A percentile compares a stretch with the other conserved stretches of the same genome.
phyloP scores from a whole-genome alignment of 2,888 invertebrate species.

The Andrena haemorrhoa region DNA sequence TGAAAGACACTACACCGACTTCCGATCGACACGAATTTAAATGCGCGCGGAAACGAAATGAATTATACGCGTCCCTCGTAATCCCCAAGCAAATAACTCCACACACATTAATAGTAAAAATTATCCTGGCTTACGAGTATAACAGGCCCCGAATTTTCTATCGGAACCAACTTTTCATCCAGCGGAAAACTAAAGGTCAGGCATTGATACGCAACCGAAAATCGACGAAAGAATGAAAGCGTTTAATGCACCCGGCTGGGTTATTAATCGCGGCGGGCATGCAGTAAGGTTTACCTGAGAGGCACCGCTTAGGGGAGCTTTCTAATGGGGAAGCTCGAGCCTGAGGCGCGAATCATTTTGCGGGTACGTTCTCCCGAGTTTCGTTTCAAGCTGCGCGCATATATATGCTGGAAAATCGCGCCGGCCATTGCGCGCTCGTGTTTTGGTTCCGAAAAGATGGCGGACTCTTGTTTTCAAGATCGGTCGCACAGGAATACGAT shows the following conservation, averaged over 20 bases:
- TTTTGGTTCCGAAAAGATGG: slow-evolving; percentile 82
- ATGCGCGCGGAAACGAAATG: too few species aligned
- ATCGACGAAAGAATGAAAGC: neutral
- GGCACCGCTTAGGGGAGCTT: neutral
- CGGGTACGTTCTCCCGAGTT: slow-evolving; percentile 7
- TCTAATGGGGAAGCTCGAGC: neutral
- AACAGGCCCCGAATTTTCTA: neutral
- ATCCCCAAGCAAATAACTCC: too few species aligned
- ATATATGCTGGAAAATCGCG: slow-evolving; percentile 52
- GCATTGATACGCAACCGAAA: neutral
- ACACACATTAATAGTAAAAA: too few species aligned
- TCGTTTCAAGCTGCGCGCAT: slow-evolving; percentile 17
- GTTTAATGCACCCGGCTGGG: neutral
- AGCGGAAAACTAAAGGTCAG: slow-evolving; percentile 2
- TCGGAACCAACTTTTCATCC: neutral
- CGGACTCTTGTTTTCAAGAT: slow-evolving; percentile 80
- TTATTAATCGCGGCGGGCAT: neutral
- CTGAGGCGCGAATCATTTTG: neutral
- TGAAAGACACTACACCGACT: neutral
- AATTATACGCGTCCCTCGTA: neutral
- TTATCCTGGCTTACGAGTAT: too few species aligned
- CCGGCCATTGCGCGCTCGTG: slow-evolving; percentile 80
- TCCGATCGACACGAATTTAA: neutral
- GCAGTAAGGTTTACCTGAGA: neutral
- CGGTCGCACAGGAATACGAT: slow-evolving; percentile 61